Conservation (phyloP, 2,797 vertebrate species). For the Cirrhinus molitorella region DNA sequence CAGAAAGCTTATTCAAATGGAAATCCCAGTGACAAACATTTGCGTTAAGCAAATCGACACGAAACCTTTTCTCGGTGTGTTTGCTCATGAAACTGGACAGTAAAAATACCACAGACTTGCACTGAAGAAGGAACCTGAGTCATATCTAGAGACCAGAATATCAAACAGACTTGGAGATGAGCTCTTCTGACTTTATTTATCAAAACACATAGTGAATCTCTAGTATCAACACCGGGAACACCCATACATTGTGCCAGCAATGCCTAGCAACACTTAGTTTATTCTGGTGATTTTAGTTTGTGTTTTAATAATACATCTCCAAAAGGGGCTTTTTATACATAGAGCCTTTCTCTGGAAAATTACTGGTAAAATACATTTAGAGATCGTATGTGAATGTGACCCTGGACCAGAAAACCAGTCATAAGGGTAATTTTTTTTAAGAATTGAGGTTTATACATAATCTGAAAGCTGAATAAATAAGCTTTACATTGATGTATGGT, state of each 20-base stretch:
- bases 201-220: background rate
- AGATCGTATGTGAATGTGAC: background rate
- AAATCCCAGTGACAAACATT: slow-evolving; percentile 7
- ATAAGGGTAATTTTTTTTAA: too few species aligned
- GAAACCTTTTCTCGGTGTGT: background rate
- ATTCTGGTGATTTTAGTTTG: background rate
- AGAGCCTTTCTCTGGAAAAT: background rate
- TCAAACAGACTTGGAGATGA: background rate
- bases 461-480: too few species aligned
- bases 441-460: too few species aligned
- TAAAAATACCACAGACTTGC: background rate
- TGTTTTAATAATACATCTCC: background rate
- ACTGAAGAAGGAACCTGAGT: background rate
- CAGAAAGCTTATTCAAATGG: slow-evolving; percentile 6
- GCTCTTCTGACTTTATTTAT: background rate
- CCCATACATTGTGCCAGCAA: background rate
- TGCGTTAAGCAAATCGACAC: background rate
- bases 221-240: background rate
- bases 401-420: too few species aligned
- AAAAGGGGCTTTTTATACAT: background rate
- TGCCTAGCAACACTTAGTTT: background rate
- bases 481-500: too few species aligned
- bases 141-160: background rate
- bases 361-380: background rate
- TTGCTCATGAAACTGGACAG: background rate